A percentile compares a stretch with the other conserved stretches of the same genome.
These are phyloP conservation scores for Varecia variegata DNA, from an alignment of 2,797 vertebrate genomes.

Conservation along the genomic window DNA sequence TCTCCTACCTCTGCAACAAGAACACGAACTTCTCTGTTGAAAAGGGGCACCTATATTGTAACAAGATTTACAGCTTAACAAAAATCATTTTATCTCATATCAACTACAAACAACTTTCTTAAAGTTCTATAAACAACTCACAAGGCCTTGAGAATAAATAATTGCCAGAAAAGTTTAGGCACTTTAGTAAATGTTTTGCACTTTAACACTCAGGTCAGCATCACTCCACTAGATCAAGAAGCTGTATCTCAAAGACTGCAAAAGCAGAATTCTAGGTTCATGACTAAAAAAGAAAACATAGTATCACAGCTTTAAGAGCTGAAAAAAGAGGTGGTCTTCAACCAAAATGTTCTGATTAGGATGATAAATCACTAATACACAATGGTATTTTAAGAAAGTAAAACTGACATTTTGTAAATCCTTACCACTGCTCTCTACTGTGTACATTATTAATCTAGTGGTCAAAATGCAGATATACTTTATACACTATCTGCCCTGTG, in stretches of 20 bases:
- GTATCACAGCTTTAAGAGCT: neutral
- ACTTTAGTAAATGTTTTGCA: constrained; percentile 8
- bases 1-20: neutral
- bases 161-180: neutral
- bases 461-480: neutral
- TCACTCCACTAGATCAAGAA: neutral
- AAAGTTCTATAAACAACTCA: constrained; percentile 12
- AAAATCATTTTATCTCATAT: constrained; percentile 14
- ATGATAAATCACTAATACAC: neutral
- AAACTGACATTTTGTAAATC: neutral
- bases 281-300: neutral
- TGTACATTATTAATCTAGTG: neutral
- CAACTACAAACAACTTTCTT: neutral
- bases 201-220: neutral
- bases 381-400: constrained; percentile 14
- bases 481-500: neutral
- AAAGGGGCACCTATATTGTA: neutral
- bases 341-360: neutral
- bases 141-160: constrained; percentile 12
- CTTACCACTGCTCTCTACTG: neutral
- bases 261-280: constrained; percentile 11
- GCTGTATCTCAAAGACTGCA: neutral
- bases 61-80: neutral
- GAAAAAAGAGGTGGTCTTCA: neutral
- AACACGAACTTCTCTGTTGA: neutral